These are phyloP conservation scores for Penelope pileata DNA, from an alignment of 2,113 vertebrate genomes.

Conservation along the genomic window DNA sequence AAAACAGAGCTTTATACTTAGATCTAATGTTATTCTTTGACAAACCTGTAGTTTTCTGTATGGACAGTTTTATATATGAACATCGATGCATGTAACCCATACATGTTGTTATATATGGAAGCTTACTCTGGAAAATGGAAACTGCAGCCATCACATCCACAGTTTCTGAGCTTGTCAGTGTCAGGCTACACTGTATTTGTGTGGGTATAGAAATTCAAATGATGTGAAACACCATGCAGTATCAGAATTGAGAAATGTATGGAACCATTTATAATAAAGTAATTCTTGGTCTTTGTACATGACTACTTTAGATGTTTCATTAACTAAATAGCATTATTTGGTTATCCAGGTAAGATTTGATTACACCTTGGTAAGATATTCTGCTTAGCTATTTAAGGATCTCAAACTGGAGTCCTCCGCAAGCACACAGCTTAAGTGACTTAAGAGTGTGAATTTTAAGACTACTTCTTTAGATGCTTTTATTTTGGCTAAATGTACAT, in stretches of 20 bases:
- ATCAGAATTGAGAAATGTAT: background rate
- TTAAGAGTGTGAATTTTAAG: background rate
- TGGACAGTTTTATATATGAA: background rate
- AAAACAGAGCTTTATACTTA: background rate
- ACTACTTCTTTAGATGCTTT: background rate
- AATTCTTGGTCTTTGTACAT: background rate
- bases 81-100: background rate
- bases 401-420: background rate
- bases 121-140: slow-evolving; percentile 7
- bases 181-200: background rate
- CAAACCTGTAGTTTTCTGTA: background rate
- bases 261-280: background rate
- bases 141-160: background rate
- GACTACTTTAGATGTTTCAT: background rate
- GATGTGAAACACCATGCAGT: background rate
- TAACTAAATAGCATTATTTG: background rate
- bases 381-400: background rate
- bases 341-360: background rate
- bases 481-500: slow-evolving; percentile 23
- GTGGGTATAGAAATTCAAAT: background rate
- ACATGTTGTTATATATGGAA: background rate
- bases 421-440: background rate
- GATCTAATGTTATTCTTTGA: background rate
- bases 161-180: background rate
- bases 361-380: background rate